These are phyloP conservation scores for Eptatretus burgeri DNA, from an alignment of 2,113 vertebrate genomes.

Conservation along the genomic window DNA sequence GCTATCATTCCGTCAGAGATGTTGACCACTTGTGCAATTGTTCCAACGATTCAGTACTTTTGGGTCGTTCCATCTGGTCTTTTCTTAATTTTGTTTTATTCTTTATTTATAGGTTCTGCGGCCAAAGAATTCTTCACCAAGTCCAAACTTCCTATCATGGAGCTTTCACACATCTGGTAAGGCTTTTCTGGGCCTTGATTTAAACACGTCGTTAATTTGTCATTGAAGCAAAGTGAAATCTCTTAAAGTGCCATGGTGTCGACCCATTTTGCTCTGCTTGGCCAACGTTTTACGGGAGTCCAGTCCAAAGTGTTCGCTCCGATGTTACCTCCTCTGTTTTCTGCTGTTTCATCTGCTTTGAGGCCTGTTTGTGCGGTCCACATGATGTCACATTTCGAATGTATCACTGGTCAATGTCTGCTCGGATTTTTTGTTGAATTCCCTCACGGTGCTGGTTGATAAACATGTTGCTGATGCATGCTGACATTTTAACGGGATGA, in stretches of 20 bases:
- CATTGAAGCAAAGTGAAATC: too few species aligned
- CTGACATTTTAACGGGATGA: slow-evolving; percentile 11
- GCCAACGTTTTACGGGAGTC: neutral
- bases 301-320: neutral
- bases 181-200: slow-evolving; percentile 11
- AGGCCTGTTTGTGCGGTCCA: neutral
- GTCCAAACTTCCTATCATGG: slow-evolving; percentile 71
- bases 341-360: neutral
- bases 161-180: slow-evolving; percentile 89
- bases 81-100: slow-evolving; percentile 8
- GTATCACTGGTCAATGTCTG: slow-evolving; percentile 11
- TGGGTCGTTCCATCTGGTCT: neutral
- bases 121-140: slow-evolving; percentile 96
- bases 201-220: too few species aligned
- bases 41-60: neutral
- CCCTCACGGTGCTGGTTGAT: too few species aligned
- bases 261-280: neutral
- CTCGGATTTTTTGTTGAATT: slow-evolving; percentile 15
- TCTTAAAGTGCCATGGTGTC: neutral
- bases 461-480: slow-evolving; percentile 12
- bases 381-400: neutral
- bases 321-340: neutral
- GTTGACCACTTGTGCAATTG: neutral
- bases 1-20: neutral
- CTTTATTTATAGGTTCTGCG: slow-evolving; percentile 30